Base-by-base conservation (phyloP, 2,888 invertebrate species). In the Gastrophysa polygoni region DNA sequence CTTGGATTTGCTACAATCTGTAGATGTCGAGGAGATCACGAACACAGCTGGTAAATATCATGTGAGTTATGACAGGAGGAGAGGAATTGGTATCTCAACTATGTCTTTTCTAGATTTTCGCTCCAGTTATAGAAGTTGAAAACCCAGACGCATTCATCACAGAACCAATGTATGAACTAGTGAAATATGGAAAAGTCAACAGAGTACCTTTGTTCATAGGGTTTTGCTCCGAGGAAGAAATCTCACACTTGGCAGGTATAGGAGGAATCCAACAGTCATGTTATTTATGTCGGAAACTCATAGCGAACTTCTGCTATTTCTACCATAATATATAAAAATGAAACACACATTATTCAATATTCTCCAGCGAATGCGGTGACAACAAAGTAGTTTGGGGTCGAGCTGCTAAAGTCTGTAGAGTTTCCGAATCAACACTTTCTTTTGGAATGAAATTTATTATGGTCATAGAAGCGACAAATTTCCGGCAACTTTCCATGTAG, bases 141-240 rank as follows among this genome's bases (percentile, higher is more conserved):
- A 61, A 64, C 16, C 57, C 57, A 16, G 61, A 57, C 14, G 67
- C 62, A 6, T 54, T 69, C 21, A 54, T 68, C 32, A 50, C 64
- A 16, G 59, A 63, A n/a, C 21, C 29, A 8, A 68, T 68, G 62
- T 68, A 66, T 20, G 63, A 57, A n/a, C 2, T 59, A 1, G 44
- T 63, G 5, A 21, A 54, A 18, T 48, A 47, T 21, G 70, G 70
- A 21, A 55, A 34, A n/a, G 17, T 69, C 24, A 68, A 66, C 38
- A 68, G 61, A 59, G 67, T 70, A 16, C 70, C 70, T 7, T 50
- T 65, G 10, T 48, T 70, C 11, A 64, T 70, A 28, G 70, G 70
- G 6, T 54, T 59, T 1, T 64, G 61, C 32, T 70, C 70, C 0
- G 70, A 70, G 44, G 70, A 70, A 65, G 47, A 46, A 14, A 56